A percentile compares a stretch with the other conserved stretches of the same genome.
These are phyloP conservation scores for Synergus umbraculus DNA, from an alignment of 2,888 invertebrate genomes.

Conservation along the genomic window DNA sequence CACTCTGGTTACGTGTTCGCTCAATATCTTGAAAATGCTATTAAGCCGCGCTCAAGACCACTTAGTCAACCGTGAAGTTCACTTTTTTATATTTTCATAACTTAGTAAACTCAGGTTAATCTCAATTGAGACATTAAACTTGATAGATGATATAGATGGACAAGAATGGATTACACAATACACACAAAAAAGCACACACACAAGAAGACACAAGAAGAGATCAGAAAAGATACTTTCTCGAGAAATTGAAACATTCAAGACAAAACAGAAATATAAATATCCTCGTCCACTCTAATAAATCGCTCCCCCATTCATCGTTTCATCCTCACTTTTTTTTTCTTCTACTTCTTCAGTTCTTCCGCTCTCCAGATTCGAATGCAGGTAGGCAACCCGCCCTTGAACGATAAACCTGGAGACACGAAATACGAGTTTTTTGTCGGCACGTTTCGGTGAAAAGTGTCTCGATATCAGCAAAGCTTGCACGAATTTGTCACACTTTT, in stretches of 20 bases:
- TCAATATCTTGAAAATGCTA: conserved; percentile 63
- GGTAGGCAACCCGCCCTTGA: conserved; percentile 37
- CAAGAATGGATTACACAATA: too few relatives aligned
- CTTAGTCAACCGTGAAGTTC: conserved; percentile 45
- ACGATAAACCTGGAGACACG: conserved; percentile 37
- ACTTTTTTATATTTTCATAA: conserved; percentile 39
- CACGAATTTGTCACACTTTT: conserved; percentile 10
- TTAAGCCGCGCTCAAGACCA: conserved; percentile 57
- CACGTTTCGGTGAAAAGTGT: conserved; percentile 14
- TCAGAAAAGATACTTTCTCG: not conserved
- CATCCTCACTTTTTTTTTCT: conserved; percentile 10
- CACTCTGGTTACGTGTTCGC: conserved; percentile 51
- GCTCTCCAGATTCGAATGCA: conserved; percentile 18
- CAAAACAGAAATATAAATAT: not conserved
- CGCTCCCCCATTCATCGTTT: conserved; percentile 30
- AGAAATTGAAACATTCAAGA: not conserved
- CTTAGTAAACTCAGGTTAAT: not conserved
- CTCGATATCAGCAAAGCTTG: not conserved
- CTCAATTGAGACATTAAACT: not conserved
- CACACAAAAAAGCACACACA: not conserved
- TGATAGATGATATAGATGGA: not conserved
- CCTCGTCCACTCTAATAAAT: conserved; percentile 15
- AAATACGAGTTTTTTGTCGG: conserved; percentile 28
- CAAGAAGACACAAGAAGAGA: not conserved
- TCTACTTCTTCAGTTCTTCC: not conserved